Evolutionary conservation across 2,888 invertebrate genomes (phyloP), one percentile per base, ranked within the genome.

Genomic region (Lepeophtheirus nordmannii): DNA sequence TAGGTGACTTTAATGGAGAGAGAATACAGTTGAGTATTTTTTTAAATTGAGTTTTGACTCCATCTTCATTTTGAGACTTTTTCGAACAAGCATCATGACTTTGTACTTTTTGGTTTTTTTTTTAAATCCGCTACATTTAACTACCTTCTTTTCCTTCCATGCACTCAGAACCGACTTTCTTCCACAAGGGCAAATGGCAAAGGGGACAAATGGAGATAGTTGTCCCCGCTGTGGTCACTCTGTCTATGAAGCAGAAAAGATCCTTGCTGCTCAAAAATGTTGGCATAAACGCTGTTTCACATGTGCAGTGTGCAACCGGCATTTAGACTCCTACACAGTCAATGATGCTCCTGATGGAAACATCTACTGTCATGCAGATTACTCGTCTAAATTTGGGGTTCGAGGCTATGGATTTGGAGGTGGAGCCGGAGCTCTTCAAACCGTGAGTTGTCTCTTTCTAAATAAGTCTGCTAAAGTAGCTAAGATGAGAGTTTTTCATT

Each of bases 271-370:
- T 30, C 17, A 23, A n/a, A 46, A 76, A 71, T 79, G 79, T 70
- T 78, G 75, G 75, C 94, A 96, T 80, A 90, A 85, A 78, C 80
- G 87, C 71, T 94, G 94, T 80, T 94, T 94, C 83, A 85, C 85
- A 77, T 94, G 94, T 78, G 83, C 82, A 64, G 87, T 86, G 72
- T 91, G 90, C 77, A 84, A 85, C 73, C 85, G 85, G 77, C 89
- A 89, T 72, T 80, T 87, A 75, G 90, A 91, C 78, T 90, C 90
- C 71, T 90, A 89, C 73, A 89, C 87, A 75, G 80, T 89, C 72
- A 89, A 88, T 75, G 92, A 91, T 74, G 92, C 86, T 70, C 92
- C 93, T 69, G 87, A 91, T 75, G 87, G 87, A 67, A 89, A 93
- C 75, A 89, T 94, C 74, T 94, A 90, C 80, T 94, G 92, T 80